A percentile compares a stretch with the other conserved stretches of the same genome.
phyloP scores from a whole-genome alignment of 2,888 invertebrate genomes.

The Thyatira batis region DNA sequence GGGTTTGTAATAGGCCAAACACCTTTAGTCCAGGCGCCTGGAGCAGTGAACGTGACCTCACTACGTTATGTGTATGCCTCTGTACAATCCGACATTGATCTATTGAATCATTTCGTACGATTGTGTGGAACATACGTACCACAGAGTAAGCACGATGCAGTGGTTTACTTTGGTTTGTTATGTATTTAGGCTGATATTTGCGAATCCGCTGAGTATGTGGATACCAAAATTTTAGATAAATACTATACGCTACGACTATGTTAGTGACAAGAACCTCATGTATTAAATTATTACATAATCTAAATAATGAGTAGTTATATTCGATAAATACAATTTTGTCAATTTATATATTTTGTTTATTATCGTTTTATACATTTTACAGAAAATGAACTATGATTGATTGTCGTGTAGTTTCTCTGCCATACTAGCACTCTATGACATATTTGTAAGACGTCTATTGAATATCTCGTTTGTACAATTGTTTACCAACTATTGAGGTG shows the following conservation, averaged over 20 bases:
- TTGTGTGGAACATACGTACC: conserved; percentile 42
- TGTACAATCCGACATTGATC: conserved; percentile 45
- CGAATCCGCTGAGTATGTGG: too few species aligned
- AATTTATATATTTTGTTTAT: too few species aligned
- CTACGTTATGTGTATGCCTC: conserved; percentile 34
- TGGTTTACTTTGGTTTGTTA: background rate
- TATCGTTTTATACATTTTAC: too few species aligned
- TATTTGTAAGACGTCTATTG: background rate
- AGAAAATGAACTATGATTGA: background rate
- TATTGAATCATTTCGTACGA: conserved; percentile 55
- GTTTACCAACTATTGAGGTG: background rate
- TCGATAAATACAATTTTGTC: too few species aligned
- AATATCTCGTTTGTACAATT: conserved; percentile 6
- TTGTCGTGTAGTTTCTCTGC: background rate
- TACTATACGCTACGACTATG: too few species aligned
- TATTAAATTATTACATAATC: too few species aligned
- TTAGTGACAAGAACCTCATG: too few species aligned
- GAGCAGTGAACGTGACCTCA: conserved; percentile 46
- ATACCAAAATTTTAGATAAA: too few species aligned
- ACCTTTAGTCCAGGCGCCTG: conserved; percentile 30
- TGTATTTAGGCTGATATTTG: too few species aligned
- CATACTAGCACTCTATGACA: background rate
- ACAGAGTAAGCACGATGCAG: conserved; percentile 1
- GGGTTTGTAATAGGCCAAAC: conserved; percentile 36
- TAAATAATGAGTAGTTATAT: too few species aligned